Percentiles rank a stretch among this genome's conserved stretches.
These are phyloP conservation scores for Drosophila multiciliata DNA, from an alignment of 2,888 invertebrate genomes.

Conservation along the genomic window DNA sequence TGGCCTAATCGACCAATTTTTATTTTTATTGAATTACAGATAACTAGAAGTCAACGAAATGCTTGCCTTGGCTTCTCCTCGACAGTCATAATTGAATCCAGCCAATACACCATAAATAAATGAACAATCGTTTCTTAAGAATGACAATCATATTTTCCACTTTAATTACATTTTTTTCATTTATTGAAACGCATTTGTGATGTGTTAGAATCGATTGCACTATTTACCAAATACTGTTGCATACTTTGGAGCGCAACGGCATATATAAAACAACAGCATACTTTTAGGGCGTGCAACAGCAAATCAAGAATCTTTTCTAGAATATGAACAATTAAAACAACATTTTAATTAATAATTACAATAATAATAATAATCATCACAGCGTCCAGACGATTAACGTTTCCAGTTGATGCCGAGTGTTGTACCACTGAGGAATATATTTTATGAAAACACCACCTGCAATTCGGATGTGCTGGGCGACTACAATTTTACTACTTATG, in stretches of 20 bases:
- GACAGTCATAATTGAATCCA: no score
- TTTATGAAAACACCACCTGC: neutral
- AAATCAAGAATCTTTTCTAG: neutral
- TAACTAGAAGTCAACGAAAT: no score
- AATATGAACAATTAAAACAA: neutral
- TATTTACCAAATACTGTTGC: neutral
- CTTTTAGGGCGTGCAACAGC: neutral
- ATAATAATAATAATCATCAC: neutral
- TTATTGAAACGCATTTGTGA: no score
- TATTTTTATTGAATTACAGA: no score
- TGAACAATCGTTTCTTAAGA: no score
- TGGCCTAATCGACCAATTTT: no score
- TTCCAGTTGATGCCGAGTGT: neutral
- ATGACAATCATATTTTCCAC: no score
- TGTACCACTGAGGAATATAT: slow-evolving; percentile 3
- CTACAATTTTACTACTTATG: slow-evolving; percentile 6
- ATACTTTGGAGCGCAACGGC: neutral
- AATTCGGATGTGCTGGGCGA: slow-evolving; percentile 14
- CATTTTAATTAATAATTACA: neutral
- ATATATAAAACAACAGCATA: neutral
- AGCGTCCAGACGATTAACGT: neutral
- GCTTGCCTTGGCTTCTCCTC: no score
- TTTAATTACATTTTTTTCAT: no score
- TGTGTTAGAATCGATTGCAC: neutral
- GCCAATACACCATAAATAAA: no score